phyloP scores from a whole-genome alignment of 2,888 invertebrate genomes.

The Girardia tigrina region DNA sequence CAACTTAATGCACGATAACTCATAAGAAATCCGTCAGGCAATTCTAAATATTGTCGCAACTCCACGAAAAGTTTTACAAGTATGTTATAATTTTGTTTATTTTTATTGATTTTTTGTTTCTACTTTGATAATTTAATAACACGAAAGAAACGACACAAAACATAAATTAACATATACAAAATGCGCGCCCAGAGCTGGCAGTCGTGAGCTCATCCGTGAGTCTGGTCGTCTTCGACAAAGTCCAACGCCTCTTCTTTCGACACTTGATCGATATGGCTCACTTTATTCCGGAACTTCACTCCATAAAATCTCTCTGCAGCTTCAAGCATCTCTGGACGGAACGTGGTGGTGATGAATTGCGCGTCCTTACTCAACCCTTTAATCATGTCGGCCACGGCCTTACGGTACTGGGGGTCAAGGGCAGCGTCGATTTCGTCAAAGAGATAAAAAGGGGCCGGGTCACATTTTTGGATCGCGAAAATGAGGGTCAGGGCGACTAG shows the following conservation, averaged over 20 bases:
- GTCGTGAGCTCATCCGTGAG: constrained; percentile 66
- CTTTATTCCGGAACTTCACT: constrained; percentile 64
- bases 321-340: constrained; percentile 83
- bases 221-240: constrained; percentile 93
- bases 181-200: no score
- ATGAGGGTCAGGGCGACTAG: constrained; percentile 89
- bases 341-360: constrained; percentile 97
- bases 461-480: constrained; percentile 98
- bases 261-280: constrained; percentile 87
- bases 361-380: constrained; percentile 82
- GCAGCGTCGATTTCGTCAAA: constrained; percentile 99
- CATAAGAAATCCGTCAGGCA: no score
- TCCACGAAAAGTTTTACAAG: no score
- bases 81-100: no score
- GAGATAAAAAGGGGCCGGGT: constrained; percentile 96
- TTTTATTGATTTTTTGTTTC: no score
- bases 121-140: no score
- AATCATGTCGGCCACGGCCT: constrained; percentile 86
- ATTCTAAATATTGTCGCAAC: no score
- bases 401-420: constrained; percentile 84
- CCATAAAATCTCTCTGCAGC: constrained; percentile 97
- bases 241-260: constrained; percentile 82
- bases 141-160: no score
- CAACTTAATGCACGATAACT: no score
- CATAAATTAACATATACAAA: no score